These are phyloP conservation scores for Hylomyscus alleni DNA, from an alignment of 2,797 vertebrate genomes.

Conservation along the genomic window DNA sequence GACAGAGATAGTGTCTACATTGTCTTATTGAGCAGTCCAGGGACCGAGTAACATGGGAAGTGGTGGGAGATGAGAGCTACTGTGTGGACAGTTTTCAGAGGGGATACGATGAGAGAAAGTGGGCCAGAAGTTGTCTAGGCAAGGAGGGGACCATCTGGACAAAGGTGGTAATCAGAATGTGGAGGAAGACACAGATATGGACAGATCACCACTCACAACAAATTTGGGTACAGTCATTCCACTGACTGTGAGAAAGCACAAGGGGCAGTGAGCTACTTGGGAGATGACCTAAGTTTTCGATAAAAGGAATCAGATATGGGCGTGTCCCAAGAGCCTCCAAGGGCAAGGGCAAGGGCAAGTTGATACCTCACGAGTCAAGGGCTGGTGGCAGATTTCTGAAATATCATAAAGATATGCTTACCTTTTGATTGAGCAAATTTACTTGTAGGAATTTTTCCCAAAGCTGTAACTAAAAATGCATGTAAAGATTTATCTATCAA, in stretches of 20 bases:
- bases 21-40: not conserved
- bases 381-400: slow-evolving; percentile 51
- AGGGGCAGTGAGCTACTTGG: not conserved
- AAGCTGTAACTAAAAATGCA: slow-evolving; percentile 70
- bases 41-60: not conserved
- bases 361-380: not conserved
- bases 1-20: not conserved
- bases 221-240: not conserved
- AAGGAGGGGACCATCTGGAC: not conserved
- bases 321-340: not conserved
- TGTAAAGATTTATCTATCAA: slow-evolving; percentile 70
- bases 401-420: slow-evolving; percentile 14
- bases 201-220: not conserved
- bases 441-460: slow-evolving; percentile 67
- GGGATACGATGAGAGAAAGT: not conserved
- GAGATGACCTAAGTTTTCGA: slow-evolving; percentile 3
- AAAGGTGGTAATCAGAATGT: not conserved
- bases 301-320: not conserved
- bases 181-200: not conserved
- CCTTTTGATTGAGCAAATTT: slow-evolving; percentile 51
- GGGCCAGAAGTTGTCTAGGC: not conserved
- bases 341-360: not conserved
- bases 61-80: not conserved
- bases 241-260: not conserved
- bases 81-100: not conserved